Percentiles rank a stretch among this genome's conserved stretches.
phyloP scores from a whole-genome alignment of 53 echinoderm and acorn worm genomes.

The Stichopus horrens region DNA sequence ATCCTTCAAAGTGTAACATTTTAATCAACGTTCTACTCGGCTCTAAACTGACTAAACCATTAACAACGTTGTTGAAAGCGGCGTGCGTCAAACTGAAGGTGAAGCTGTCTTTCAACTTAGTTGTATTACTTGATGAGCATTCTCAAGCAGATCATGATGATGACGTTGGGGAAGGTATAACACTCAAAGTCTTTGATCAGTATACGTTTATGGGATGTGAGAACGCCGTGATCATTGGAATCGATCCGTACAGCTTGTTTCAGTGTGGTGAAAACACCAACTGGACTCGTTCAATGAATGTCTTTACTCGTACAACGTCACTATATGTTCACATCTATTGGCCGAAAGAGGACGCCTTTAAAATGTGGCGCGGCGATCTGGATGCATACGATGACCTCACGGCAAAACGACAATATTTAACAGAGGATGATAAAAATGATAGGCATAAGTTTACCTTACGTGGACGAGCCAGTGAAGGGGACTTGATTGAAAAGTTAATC shows the following conservation, averaged over 20 bases:
- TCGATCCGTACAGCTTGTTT: constrained; percentile 12
- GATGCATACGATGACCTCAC: constrained; percentile 11
- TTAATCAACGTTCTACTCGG: background rate
- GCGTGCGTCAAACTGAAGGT: background rate
- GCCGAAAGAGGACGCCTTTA: background rate
- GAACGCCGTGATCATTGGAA: constrained; percentile 10
- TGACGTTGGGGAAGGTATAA: background rate
- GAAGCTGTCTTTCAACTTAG: background rate
- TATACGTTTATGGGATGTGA: constrained; percentile 19
- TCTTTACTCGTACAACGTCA: constrained; percentile 7
- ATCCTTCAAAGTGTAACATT: background rate
- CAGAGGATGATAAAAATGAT: background rate
- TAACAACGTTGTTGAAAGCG: background rate
- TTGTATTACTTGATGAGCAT: background rate
- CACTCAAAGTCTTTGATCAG: background rate
- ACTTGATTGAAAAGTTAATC: background rate
- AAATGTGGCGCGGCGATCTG: constrained; percentile 21
- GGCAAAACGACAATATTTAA: background rate
- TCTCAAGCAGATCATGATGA: background rate
- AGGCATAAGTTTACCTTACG: background rate
- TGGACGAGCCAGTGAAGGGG: background rate
- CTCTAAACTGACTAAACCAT: background rate
- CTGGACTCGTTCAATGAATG: background rate
- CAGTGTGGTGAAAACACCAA: constrained; percentile 14
- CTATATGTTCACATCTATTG: constrained; percentile 8